A percentile compares a stretch with the other conserved stretches of the same genome.
These are phyloP conservation scores for Zophobas atratus DNA, from an alignment of 1,140 invertebrate species.

Conservation along the genomic window DNA sequence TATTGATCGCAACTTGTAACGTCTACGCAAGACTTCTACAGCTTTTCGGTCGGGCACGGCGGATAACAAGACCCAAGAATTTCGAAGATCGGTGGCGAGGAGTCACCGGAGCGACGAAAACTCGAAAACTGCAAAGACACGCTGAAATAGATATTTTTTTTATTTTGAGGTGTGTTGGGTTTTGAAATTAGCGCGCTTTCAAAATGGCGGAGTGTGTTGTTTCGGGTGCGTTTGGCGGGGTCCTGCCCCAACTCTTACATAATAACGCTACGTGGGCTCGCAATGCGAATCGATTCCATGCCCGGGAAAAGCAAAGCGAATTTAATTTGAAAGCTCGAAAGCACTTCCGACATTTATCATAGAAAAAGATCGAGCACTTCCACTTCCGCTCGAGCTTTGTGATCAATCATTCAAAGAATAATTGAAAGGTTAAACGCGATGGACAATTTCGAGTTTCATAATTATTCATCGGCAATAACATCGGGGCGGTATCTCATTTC, in stretches of 20 bases:
- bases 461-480: not conserved
- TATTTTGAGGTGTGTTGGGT: too few relatives aligned
- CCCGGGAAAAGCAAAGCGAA: slow-evolving; percentile 42
- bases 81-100: not conserved
- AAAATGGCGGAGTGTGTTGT: too few relatives aligned
- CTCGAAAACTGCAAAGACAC: too few relatives aligned
- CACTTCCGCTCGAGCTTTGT: slow-evolving; percentile 32
- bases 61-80: slow-evolving; percentile 25
- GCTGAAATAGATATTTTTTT: too few relatives aligned
- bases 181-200: too few relatives aligned
- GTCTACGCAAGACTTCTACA: slow-evolving; percentile 52
- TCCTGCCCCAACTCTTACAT: slow-evolving; percentile 39
- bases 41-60: slow-evolving; percentile 17
- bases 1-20: slow-evolving; percentile 53
- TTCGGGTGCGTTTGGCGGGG: not conserved
- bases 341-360: slow-evolving; percentile 40
- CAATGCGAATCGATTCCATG: slow-evolving; percentile 29
- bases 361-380: slow-evolving; percentile 37
- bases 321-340: slow-evolving; percentile 40
- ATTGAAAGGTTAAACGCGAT: slow-evolving; percentile 28
- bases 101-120: not conserved
- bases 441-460: slow-evolving; percentile 1
- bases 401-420: slow-evolving; percentile 37
- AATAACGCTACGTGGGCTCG: slow-evolving; percentile 28
- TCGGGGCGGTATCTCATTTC: not conserved